These are phyloP conservation scores for Aplidium turbinatum DNA, from an alignment of 23 tunicate genomes.

Conservation along the genomic window DNA sequence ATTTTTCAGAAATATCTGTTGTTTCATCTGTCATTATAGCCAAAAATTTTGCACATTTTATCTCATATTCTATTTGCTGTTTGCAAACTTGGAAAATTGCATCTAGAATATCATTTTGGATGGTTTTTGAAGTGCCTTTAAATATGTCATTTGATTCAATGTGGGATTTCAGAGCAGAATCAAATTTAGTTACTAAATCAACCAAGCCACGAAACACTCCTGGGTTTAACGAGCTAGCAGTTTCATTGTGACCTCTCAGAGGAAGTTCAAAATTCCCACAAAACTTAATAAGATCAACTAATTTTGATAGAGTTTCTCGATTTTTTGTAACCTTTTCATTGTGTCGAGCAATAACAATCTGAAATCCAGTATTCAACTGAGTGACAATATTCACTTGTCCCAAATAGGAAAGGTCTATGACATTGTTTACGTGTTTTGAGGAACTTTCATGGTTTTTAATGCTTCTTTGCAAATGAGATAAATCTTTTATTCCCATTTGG, in stretches of 20 bases:
- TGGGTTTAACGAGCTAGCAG: conserved; percentile 1
- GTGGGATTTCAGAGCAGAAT: conserved; percentile 1
- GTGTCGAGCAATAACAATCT: too few species aligned
- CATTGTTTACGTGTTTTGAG: background rate
- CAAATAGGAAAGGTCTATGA: background rate
- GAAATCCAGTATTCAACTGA: too few species aligned
- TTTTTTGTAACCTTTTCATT: background rate
- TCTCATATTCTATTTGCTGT: background rate
- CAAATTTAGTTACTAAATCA: conserved; percentile 19
- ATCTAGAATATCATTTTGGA: conserved; percentile 19
- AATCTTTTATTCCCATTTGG: background rate
- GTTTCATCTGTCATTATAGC: conserved; percentile 37
- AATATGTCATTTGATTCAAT: background rate
- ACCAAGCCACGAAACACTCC: conserved; percentile 23
- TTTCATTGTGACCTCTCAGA: conserved; percentile 25
- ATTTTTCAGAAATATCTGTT: conserved; percentile 30
- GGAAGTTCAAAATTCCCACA: conserved; percentile 39
- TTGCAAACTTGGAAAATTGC: conserved; percentile 14
- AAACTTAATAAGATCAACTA: conserved; percentile 8
- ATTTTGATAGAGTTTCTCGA: conserved; percentile 26
- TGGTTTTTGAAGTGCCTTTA: conserved; percentile 12
- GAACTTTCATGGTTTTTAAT: background rate
- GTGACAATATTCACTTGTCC: background rate
- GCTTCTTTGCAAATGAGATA: background rate
- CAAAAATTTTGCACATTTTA: conserved; percentile 3